Evolutionary conservation across 2,113 vertebrate species (phyloP), one percentile per base, ranked within the genome.

Genomic region (Mormyrus lacerda): DNA sequence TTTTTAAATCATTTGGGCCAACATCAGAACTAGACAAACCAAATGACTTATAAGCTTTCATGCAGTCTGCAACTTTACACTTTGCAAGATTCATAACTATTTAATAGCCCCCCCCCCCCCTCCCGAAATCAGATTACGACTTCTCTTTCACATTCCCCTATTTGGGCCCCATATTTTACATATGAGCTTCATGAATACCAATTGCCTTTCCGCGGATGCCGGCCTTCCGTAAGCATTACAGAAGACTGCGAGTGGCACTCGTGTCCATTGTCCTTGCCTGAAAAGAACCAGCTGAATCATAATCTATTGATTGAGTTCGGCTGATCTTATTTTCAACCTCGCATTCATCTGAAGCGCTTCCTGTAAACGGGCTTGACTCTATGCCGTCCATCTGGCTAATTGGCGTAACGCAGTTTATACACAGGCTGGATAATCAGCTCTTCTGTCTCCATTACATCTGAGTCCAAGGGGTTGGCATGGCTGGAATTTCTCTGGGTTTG

Each of bases 181-280:
- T 90, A 69, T 87, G 92, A 94, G 94, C 95, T 93, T 96, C 94
- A 96, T 96, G 95, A 96, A 96, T 96, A 95, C 90, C 93, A 95
- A 96, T 94, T 39, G 39, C 9, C 15, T 4, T 83, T 24, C 39
- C 24, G 13, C 48, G 8, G 24, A 47, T 44, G n/a, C 45, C 0
- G 45, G 61, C 24, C 11, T 45, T 82, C 69, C 5, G 31, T 39
- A 17, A 53, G 50, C 44, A 50, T 7, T n/a, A 11, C 21, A 27
- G 44, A 48, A 27, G 47, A 9, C 13, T 24, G 45, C 7, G 11
- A 48, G 83, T 85, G 42, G 44, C 47, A 85, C 83, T 48, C n/a
- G 27, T 35, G 85, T 53, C 85, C 15, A 4, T 47, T 39, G n/a
- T 53, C 27, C 85, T 55, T 87, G 85, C 50, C 27, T 53, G 27